Evolutionary conservation across 2,888 invertebrate genomes (phyloP).

Genomic region (Elmis aenea): DNA sequence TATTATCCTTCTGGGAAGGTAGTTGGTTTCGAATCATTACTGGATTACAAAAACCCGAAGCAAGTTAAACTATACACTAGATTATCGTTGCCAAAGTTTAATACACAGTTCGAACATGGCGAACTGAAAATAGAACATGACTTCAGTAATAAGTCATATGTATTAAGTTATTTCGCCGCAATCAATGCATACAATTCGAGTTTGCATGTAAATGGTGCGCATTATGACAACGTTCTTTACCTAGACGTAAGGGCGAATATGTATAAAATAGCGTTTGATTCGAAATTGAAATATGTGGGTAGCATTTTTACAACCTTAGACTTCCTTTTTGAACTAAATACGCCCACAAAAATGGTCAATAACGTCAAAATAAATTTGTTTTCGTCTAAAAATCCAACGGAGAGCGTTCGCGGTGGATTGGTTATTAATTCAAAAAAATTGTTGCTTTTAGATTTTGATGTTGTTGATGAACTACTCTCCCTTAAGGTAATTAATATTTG

Average conservation of each 20-base stretch:
- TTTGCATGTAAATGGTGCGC: conserved; percentile 9
- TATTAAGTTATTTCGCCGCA: conserved; percentile 4
- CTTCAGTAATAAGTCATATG: conserved; percentile 7
- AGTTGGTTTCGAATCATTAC: conserved; percentile 11
- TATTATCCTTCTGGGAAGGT: conserved; percentile 14
- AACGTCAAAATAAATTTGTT: conserved; percentile 6
- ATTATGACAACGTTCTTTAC: conserved; percentile 5
- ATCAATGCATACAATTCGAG: conserved; percentile 10
- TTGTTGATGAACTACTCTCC: conserved; percentile 4
- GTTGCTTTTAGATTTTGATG: conserved; percentile 6
- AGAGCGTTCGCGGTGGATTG: conserved; percentile 2
- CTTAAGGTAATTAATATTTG: conserved; percentile 15
- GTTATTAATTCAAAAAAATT: conserved; percentile 12
- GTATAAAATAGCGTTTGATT: conserved; percentile 3
- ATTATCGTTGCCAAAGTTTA: conserved; percentile 13
- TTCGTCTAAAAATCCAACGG: conserved; percentile 5
- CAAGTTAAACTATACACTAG: conserved; percentile 2
- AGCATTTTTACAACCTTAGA: conserved; percentile 8
- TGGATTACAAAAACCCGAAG: conserved; percentile 4
- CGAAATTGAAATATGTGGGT: conserved; percentile 4
- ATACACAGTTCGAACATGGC: conserved; percentile 10
- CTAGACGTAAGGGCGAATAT: conserved; percentile 11
- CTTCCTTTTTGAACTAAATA: conserved; percentile 9
- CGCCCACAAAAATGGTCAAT: conserved; percentile 4
- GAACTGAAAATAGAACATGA: conserved; percentile 11